phyloP scores from a whole-genome alignment of 2,888 invertebrate species.

The Pocota personata region DNA sequence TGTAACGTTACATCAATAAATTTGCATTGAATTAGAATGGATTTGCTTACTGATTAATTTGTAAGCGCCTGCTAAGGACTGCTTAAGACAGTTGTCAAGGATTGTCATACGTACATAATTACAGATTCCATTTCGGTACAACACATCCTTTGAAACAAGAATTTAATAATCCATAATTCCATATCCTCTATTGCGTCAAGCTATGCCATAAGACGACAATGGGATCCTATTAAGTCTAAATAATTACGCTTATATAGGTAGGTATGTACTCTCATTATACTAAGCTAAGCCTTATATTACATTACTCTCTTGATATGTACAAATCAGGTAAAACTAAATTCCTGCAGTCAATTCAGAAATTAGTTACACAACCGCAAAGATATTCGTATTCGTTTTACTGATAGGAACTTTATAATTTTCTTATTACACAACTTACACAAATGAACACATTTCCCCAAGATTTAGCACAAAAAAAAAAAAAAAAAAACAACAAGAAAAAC shows the following conservation, averaged over 20 bases:
- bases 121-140: neutral
- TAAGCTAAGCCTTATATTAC: neutral
- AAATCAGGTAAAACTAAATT: neutral
- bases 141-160: neutral
- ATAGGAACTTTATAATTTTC: constrained; percentile 29
- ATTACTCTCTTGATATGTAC: neutral
- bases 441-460: constrained; percentile 30
- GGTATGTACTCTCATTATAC: too few species aligned
- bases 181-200: neutral
- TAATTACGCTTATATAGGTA: neutral
- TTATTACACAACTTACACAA: constrained; percentile 38
- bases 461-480: too few species aligned
- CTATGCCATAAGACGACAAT: neutral
- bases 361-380: too few species aligned
- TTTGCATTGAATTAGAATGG: too few species aligned
- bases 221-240: neutral
- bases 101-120: neutral
- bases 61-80: neutral
- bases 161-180: neutral
- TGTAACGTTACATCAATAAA: too few species aligned
- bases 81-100: neutral
- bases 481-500: neutral
- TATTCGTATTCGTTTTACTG: neutral
- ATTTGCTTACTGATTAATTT: too few species aligned
- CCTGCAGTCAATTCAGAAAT: neutral